These are phyloP conservation scores for Pristiophorus japonicus DNA, from an alignment of 2,113 vertebrate species.

Conservation along the genomic window DNA sequence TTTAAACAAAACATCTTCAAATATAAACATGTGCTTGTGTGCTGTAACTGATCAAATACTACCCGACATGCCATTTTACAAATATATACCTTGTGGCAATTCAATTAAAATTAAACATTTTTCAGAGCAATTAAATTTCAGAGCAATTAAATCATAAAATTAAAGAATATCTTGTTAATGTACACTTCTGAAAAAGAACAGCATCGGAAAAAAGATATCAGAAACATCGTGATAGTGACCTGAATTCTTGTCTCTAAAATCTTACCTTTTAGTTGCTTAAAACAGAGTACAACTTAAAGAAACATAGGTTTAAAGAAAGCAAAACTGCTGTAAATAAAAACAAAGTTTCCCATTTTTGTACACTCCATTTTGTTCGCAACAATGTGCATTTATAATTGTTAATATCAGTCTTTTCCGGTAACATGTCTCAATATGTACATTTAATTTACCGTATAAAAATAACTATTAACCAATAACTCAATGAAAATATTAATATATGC, in stretches of 20 bases:
- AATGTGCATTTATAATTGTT: not conserved
- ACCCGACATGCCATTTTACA: not conserved
- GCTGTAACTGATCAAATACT: not conserved
- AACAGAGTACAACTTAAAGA: not conserved
- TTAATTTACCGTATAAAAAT: not conserved
- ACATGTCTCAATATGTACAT: not conserved
- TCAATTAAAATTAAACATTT: not conserved
- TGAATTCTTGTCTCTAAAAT: not conserved
- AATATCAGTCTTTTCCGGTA: not conserved
- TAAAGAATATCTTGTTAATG: not conserved
- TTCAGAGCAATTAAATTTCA: slow-evolving; percentile 1
- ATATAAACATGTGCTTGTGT: not conserved
- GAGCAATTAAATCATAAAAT: not conserved
- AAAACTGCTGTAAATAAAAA: not conserved
- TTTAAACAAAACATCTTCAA: not conserved
- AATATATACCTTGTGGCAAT: not conserved
- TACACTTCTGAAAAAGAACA: not conserved
- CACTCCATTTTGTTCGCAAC: not conserved
- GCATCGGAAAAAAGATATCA: not conserved
- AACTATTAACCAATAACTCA: not conserved
- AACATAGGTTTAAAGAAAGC: not conserved
- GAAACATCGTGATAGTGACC: not conserved
- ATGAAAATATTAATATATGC: not conserved
- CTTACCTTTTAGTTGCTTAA: not conserved
- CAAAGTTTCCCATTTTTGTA: slow-evolving; percentile 1